Evolutionary conservation across 1,140 invertebrate genomes (phyloP), one percentile per base, ranked within the genome.

Genomic region (Bathynomus jamesi): DNA sequence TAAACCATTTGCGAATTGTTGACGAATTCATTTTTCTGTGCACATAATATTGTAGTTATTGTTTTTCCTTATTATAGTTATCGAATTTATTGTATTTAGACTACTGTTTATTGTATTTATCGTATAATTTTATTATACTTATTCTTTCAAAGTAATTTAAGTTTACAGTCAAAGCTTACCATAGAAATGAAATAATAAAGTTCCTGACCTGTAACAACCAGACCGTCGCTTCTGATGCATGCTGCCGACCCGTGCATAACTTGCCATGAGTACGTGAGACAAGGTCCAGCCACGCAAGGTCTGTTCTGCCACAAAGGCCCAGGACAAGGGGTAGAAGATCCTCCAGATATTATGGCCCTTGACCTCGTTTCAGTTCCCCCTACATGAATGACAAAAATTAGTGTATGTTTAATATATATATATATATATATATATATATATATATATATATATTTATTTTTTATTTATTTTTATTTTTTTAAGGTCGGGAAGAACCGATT

Each of bases 341-440:
- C 68, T 27, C 80, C 80, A 0, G 82, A 78, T 32, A 85, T 77
- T 4, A 85, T 81, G 7, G 83, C 82, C 24, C 84, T 78, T 0
- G 83, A 84, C 67, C 84, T 72, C 1, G 82, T 83, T 72, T 83
- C 81, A 65, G 82, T 81, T 5, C 84, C 84, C 69, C 79, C 78
- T 78, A 46, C 30, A 28, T 70, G 4, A n/a, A 1, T 28, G 25
- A n/a, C 68, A 10, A 21, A 28, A 63, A 40, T 3, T 32, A 40
- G 24, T 4, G 7, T 0, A 28, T 21, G 0, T n/a, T 21, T 4
- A 30, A 13, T 17, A 25, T 30, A 61, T 4, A 25, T 29, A 28
- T n/a, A 28, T 24, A 25, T 62, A 61, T 8, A 29, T 28, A 28
- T 69, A 60, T n/a, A 28, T 61, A 27, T 60, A 60, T 61, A 40